Conservation (phyloP, 2,113 vertebrate species). For the Glareola pratincola region DNA sequence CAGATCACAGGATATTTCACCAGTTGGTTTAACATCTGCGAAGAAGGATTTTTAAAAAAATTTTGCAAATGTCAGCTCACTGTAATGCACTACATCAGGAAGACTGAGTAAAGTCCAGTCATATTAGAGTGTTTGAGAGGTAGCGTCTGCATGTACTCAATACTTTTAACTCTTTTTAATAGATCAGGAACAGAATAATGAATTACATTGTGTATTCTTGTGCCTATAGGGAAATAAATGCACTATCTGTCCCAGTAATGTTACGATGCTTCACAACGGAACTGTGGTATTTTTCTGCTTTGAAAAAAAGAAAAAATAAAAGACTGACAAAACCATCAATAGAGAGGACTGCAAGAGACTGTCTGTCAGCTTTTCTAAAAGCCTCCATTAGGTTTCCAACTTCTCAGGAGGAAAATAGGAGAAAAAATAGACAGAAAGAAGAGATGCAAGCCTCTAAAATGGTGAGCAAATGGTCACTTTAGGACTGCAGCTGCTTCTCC, state of each 20-base stretch:
- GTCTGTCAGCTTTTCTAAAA: not conserved
- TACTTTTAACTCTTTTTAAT: not conserved
- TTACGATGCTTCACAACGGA: not conserved
- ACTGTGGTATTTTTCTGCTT: not conserved
- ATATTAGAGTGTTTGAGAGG: not conserved
- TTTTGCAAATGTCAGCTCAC: not conserved
- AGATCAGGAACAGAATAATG: not conserved
- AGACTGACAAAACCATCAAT: not conserved
- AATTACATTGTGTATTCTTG: not conserved
- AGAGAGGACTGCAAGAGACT: not conserved
- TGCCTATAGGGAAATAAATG: not conserved
- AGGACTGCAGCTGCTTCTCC: conserved; percentile 3
- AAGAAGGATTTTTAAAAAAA: not conserved
- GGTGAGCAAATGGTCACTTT: conserved; percentile 13
- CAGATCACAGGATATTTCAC: not conserved
- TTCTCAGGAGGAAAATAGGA: not conserved
- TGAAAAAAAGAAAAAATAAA: no score
- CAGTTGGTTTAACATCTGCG: not conserved
- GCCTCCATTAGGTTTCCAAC: not conserved
- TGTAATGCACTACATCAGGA: not conserved
- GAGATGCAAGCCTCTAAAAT: not conserved
- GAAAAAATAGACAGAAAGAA: not conserved
- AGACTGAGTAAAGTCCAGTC: not conserved
- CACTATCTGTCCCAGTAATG: not conserved
- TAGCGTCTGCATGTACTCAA: not conserved